Conservation (phyloP, 1,140 invertebrate species). For the Camponotus pennsylvanicus region DNA sequence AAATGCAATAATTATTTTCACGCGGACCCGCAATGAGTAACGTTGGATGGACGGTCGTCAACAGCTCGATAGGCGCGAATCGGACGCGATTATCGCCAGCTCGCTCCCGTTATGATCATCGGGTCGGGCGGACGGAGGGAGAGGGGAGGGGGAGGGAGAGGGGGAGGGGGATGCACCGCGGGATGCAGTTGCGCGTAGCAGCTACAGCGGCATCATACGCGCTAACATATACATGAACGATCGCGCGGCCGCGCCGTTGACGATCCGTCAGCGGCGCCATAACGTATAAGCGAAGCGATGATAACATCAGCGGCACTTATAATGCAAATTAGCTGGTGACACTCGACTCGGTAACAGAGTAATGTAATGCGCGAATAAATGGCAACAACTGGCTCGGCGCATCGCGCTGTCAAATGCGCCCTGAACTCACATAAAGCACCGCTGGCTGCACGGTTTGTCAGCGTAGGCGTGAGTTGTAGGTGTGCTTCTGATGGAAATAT, state of each 20-base stretch:
- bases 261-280: conserved; percentile 80
- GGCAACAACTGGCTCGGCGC: conserved; percentile 84
- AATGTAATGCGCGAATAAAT: conserved; percentile 86
- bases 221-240: conserved; percentile 64
- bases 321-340: conserved; percentile 86
- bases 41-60: conserved; percentile 35
- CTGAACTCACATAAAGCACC: conserved; percentile 85
- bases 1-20: conserved; percentile 64
- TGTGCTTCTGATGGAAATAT: conserved; percentile 87
- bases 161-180: conserved; percentile 32
- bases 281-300: conserved; percentile 81
- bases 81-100: conserved; percentile 56
- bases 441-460: conserved; percentile 77
- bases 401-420: conserved; percentile 83
- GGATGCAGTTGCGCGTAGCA: conserved; percentile 20
- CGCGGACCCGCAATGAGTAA: neutral
- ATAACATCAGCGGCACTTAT: conserved; percentile 83
- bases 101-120: conserved; percentile 54
- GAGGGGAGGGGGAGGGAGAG: neutral
- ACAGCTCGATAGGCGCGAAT: conserved; percentile 65
- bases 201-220: neutral
- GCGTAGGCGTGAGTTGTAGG: conserved; percentile 85
- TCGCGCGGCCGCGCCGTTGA: conserved; percentile 62
- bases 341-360: conserved; percentile 85
- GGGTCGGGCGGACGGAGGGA: conserved; percentile 13